These are phyloP conservation scores for Hepsetus odoe DNA, from an alignment of 2,113 vertebrate species.

Conservation along the genomic window DNA sequence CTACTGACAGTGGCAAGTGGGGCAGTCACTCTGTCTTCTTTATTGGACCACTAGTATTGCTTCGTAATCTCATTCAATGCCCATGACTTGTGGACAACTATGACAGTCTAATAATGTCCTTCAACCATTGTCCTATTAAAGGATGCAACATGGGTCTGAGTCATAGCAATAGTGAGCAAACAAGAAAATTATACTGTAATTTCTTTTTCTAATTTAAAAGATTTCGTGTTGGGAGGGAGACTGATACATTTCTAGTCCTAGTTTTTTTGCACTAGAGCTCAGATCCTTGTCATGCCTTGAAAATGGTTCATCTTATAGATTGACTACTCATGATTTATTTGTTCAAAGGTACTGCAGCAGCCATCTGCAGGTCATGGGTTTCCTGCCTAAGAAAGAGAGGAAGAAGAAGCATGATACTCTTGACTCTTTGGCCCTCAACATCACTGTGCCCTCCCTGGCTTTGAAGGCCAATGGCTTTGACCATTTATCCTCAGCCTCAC, in stretches of 20 bases:
- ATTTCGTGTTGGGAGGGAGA: too few relatives aligned
- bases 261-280: not conserved
- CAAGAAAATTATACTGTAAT: too few relatives aligned
- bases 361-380: conserved; percentile 90
- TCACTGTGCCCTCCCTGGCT: conserved; percentile 83
- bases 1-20: too few relatives aligned
- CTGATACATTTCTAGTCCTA: too few relatives aligned
- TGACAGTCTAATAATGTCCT: too few relatives aligned
- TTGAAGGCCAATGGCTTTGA: conserved; percentile 87
- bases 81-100: too few relatives aligned
- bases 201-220: too few relatives aligned
- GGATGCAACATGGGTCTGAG: too few relatives aligned
- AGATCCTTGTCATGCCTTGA: not conserved
- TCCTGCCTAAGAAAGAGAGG: conserved; percentile 92
- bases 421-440: conserved; percentile 84
- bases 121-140: too few relatives aligned
- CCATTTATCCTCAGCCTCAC: conserved; percentile 80
- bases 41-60: too few relatives aligned
- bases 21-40: not conserved
- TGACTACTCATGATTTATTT: not conserved
- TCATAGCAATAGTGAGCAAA: too few relatives aligned
- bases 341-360: conserved; percentile 87
- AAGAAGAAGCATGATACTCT: conserved; percentile 90
- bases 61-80: too few relatives aligned
- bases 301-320: not conserved